Base-by-base conservation (phyloP, 2,113 vertebrate species). In the Cavia porcellus region DNA sequence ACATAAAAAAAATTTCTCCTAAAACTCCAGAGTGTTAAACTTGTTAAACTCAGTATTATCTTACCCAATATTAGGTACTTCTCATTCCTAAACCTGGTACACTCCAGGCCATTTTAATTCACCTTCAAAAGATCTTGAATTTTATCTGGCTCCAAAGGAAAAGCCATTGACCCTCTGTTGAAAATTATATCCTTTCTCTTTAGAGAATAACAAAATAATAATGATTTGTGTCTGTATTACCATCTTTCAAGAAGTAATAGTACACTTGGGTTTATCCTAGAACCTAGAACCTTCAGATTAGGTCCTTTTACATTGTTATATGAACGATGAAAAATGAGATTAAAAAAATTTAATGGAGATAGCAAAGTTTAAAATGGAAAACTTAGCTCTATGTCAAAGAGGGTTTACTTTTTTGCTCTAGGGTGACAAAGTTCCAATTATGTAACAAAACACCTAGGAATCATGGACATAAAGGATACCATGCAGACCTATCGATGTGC, bases 241-340 rank as follows among this genome's bases (percentile, higher is more conserved):
- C 32, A n/a, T 47, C 11, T 86, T 93, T 88, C 59, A 79, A 45
- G 55, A 95, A 94, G 93, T 91, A 94, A 83, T 38, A 42, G 8
- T 12, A 32, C 50, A 83, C 94, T 72, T 94, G n/a, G 22, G 35
- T 11, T 79, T 95, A 89, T 85, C 32, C 82, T 74, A 89, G 70
- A 96, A 77, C 12, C 59, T 50, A n/a, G 85, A 45, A 66, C 42
- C 86, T 50, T 94, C 81, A 77, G 22, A 94, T 87, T 92, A 79
- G 7, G 59, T 24, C 11, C 24, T 95, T 89, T 59, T 3, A 82
- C 24, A n/a, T 88, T 90, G 86, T 61, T 96, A 94, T 68, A 90
- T 86, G 91, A 92, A 62, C 11, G 72, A 62, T 84, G 79, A 24
- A 59, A 95, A 98, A 79, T 94, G 59, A 89, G 87, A 62, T 55